Evolutionary conservation across 2,113 vertebrate species (phyloP), one percentile per base, ranked within the genome.

Genomic region (Oenanthe oenanthe): DNA sequence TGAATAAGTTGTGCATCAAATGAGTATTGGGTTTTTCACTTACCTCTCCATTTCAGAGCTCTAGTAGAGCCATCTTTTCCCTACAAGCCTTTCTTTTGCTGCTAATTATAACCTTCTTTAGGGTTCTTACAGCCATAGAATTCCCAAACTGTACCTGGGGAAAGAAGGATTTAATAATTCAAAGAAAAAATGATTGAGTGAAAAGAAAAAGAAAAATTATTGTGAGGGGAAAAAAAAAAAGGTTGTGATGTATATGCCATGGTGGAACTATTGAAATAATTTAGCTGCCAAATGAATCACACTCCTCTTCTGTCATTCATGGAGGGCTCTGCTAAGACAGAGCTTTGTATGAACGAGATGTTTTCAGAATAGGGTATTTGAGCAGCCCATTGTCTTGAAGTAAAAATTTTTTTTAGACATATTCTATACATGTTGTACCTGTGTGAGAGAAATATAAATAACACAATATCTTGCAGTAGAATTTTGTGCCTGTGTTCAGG

Each of bases 191-290:
- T 92, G 48, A 91, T 70, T 93, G 93, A 78, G 54, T 95, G 93
- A 96, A 95, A 95, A 90, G 84, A 74, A 48, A 82, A 74, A 87
- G 71, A 67, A 89, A 56, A 86, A 96, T 14, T 9, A 43, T 36
- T 83, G 61, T 40, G 24, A 60, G 18, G 45, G 20, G 51, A 81
- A 73, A 73, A 79, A 87, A 75, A 79, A 87, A 85, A 68, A 97
- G 68, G 60, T 84, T 96, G 92, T 92, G 93, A 96, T 96, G 79
- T 81, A 71, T 96, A 86, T 97, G 86, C 20, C 67, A 85, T 92
- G 97, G 95, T 97, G 94, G 91, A 95, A 93, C 32, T 72, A 95
- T 97, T 96, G 85, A 94, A 98, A 98, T 98, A 95, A 97, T 97
- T 97, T 88, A 81, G 42, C 94, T 98, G 94, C 96, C 93, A 96